Percentiles rank a stretch among this genome's conserved stretches.
Evolutionary conservation across 2,888 invertebrate species (phyloP).

Genomic region (Melangyna quadrimaculata): DNA sequence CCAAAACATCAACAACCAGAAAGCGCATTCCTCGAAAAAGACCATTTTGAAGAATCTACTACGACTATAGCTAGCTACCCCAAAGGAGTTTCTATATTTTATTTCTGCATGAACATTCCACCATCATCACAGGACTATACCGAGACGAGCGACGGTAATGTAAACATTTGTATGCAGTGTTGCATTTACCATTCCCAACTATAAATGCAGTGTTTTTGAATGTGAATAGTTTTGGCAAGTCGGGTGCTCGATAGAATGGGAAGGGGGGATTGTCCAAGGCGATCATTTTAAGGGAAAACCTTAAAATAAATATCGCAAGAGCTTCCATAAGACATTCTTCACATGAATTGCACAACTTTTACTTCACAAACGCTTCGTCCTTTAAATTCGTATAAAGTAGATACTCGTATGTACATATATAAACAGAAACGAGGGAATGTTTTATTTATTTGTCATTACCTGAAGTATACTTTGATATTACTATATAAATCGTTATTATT

Average conservation of each 20-base stretch:
- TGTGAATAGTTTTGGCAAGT: background rate
- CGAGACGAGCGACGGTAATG: slow-evolving; percentile 30
- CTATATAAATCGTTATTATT: background rate
- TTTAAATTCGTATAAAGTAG: background rate
- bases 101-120: slow-evolving; percentile 40
- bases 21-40: slow-evolving; percentile 46
- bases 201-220: slow-evolving; percentile 40
- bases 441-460: slow-evolving; percentile 69
- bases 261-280: slow-evolving; percentile 26
- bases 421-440: slow-evolving; percentile 16
- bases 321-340: slow-evolving; percentile 37
- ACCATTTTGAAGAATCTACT: slow-evolving; percentile 58
- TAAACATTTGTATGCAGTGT: slow-evolving; percentile 68
- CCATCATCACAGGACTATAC: background rate
- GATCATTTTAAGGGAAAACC: slow-evolving; percentile 36
- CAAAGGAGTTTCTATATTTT: slow-evolving; percentile 33
- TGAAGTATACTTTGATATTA: slow-evolving; percentile 49
- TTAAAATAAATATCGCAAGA: slow-evolving; percentile 13
- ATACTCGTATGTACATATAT: background rate
- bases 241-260: background rate
- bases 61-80: background rate
- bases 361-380: slow-evolving; percentile 21
- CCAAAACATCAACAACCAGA: slow-evolving; percentile 28
- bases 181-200: slow-evolving; percentile 47
- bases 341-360: background rate